Conservation (phyloP, 2,113 vertebrate genomes). For the Rynchops niger region DNA sequence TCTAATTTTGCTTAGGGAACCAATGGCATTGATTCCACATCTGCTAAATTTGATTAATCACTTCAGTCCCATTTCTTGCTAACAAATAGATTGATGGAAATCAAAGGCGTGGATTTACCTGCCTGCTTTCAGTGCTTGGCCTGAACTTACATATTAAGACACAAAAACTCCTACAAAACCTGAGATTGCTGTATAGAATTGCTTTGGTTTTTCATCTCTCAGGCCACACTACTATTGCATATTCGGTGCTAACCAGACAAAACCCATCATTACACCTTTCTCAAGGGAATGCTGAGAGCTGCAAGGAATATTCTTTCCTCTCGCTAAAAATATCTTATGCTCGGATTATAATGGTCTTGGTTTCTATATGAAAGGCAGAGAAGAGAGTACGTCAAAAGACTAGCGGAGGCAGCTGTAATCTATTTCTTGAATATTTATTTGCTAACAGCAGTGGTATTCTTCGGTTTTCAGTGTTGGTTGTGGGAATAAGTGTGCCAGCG, state of each 20-base stretch:
- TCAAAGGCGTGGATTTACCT: conserved; percentile 35
- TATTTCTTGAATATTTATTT: not conserved
- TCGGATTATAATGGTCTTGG: not conserved
- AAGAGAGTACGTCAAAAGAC: not conserved
- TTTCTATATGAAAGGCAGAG: not conserved
- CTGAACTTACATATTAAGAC: not conserved
- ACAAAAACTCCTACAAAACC: not conserved
- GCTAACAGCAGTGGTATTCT: not conserved
- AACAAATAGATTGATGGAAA: conserved; percentile 40
- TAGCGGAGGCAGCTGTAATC: not conserved
- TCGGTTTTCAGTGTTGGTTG: not conserved
- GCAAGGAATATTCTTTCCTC: not conserved
- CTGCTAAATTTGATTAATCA: conserved; percentile 58
- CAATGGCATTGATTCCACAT: conserved; percentile 29
- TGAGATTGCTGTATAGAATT: not conserved
- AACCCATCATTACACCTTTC: not conserved
- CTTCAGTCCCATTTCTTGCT: conserved; percentile 9
- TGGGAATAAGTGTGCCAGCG: not conserved
- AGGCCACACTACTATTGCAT: not conserved
- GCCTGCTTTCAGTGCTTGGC: not conserved
- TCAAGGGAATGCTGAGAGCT: not conserved
- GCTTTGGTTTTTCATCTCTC: not conserved
- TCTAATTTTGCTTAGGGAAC: conserved; percentile 36
- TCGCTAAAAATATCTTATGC: not conserved
- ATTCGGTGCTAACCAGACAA: not conserved